Evolutionary conservation across 2,113 vertebrate species (phyloP), one percentile per base, ranked within the genome.

Genomic region (Melanerpes formicivorus): DNA sequence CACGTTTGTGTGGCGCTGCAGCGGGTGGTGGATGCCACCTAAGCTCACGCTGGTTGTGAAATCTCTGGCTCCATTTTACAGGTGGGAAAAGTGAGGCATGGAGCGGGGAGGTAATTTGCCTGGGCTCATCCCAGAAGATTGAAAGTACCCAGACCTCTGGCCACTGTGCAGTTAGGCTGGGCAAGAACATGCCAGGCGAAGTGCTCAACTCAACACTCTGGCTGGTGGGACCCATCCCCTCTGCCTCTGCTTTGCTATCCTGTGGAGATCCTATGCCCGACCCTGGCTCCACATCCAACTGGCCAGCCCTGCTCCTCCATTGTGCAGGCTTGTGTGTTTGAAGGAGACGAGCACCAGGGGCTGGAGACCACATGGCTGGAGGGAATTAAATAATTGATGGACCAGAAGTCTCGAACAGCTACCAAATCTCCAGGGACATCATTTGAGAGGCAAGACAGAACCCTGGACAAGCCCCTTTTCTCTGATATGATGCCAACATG

Each of bases 371-470:
- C 93, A 94, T 93, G 93, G 95, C 91, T 93, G 82, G 58, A 90
- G 91, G 65, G 79, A 96, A 94, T 93, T 96, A 94, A 96, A 93
- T 94, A 96, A 95, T 90, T 96, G 96, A 94, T 94, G 90, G 85
- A 58, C 90, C 93, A 92, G 94, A 93, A 95, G 76, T 91, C 93
- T 96, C 14, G 4, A 88, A 71, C 92, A 90, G 95, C 94, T 94
- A 89, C 91, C 0, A 0, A 72, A 94, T 90, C 91, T 94, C 94
- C 79, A 87, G 84, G 77, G 95, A 66, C 76, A 72, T 59, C 71
- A 86, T 88, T 81, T 0, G 3, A 87, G 93, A 94, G 73, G 84
- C 69, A 84, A 93, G 92, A 48, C 84, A 94, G 91, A 93, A 42
- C 65, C 40, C 85, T 0, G 1, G 72, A 81, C 78, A 84, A 89